Conservation (phyloP, 1,140 invertebrate species). For the Proctacanthus coquilletti region DNA sequence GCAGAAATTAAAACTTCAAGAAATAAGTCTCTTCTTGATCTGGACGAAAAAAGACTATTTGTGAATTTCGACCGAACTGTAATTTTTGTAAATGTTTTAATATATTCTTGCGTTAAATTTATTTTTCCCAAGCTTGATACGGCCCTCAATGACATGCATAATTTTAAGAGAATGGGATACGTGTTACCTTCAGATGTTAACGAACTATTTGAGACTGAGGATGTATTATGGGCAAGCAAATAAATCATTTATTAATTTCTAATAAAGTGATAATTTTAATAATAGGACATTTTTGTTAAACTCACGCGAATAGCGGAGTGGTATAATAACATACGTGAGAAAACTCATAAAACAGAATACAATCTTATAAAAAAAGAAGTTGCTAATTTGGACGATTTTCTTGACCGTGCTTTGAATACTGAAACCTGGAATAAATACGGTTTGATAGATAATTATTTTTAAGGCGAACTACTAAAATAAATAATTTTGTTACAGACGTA, state of each 20-base stretch:
- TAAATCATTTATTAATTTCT: conserved; percentile 1
- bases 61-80: conserved; percentile 33
- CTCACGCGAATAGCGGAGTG: conserved; percentile 31
- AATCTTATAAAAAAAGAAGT: conserved; percentile 42
- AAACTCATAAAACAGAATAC: conserved; percentile 40
- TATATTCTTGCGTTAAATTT: too few relatives aligned
- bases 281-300: conserved; percentile 19
- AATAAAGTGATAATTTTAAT: conserved; percentile 3
- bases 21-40: conserved; percentile 21
- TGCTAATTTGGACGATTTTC: conserved; percentile 34
- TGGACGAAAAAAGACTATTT: conserved; percentile 14
- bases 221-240: conserved; percentile 31
- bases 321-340: conserved; percentile 42
- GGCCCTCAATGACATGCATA: conserved; percentile 19
- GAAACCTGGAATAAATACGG: conserved; percentile 46
- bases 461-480: neutral
- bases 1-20: conserved; percentile 20
- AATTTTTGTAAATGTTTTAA: too few relatives aligned
- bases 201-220: conserved; percentile 32
- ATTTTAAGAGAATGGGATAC: conserved; percentile 12
- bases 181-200: conserved; percentile 13
- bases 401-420: conserved; percentile 36
- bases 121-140: conserved; percentile 11
- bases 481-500: neutral
- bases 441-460: conserved; percentile 15